Base-by-base conservation (phyloP, 2,888 invertebrate species). In the Timema cristinae region DNA sequence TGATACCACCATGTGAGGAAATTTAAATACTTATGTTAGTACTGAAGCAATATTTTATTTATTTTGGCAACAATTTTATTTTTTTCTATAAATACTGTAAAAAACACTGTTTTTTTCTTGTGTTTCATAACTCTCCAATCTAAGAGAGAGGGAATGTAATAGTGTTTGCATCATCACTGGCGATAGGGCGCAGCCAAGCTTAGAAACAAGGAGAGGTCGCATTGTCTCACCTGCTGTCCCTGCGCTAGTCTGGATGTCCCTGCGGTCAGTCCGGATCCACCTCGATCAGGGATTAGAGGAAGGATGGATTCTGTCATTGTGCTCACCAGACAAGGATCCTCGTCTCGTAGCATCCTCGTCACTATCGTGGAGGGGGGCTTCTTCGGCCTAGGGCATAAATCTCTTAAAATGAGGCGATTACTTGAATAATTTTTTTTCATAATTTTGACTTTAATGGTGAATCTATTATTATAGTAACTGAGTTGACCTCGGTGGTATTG, bases 321-420 rank as follows among this genome's bases (percentile, higher is more conserved):
- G 74, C 79, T 79, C 11, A 78, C 80, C 70, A 85, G 76, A 75
- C 83, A 85, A 0, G 85, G 85, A 77, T 85, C 85, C 47, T 84
- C 83, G 16, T 83, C 83, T 7, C 81, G 72, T 13, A 77, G 66
- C 6, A 75, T 75, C 11, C 73, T 51, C 5, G 72, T 70, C 71
- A 71, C 10, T 32, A 72, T n/a, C 15, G 71, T 47, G 32, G 71
- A 67, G 9, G 75, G 70, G 47, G 74, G 69, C 68, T 76, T 78
- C 71, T 75, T 77, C 9, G 73, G 75, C 61, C 75, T 73, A 32
- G 32, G 32, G 4, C 32, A 32, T 32, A 32, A 32, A 32, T 54
- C 47, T 32, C n/a, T 9, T 16, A 70, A 15, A 56, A 49, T 7
- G 32, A 63, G 48, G 49, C 48, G 9, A 47, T 15, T 5, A 47